Evolutionary conservation across 2,113 vertebrate species (phyloP), one percentile per base, ranked within the genome.

Genomic region (Glareola pratincola): DNA sequence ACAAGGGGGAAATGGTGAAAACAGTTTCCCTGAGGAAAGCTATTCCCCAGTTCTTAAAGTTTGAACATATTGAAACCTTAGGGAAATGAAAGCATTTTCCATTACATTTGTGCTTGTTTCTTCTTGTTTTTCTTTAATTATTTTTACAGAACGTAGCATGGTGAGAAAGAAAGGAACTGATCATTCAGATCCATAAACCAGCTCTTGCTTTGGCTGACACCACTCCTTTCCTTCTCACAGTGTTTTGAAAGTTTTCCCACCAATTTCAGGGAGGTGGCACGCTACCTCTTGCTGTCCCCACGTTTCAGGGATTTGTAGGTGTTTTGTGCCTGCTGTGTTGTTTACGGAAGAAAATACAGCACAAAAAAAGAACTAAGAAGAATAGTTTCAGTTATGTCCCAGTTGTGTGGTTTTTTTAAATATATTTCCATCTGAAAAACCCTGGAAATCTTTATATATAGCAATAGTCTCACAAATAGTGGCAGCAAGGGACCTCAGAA

Each of bases 21-120:
- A 86, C 64, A 72, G 36, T 78, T 91, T 95, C 91, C 86, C 91
- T 56, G 32, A 84, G 73, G 94, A 95, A 95, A 92, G 66, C 50
- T 86, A 79, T 90, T 97, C 77, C 77, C 80, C 12, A 39, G 62
- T 69, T 94, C 66, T 87, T 85, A 79, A 73, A 92, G 45, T 76
- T 91, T 57, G 37, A 95, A 63, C 29, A 76, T 89, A 91, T 84
- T 0, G 0, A 93, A 96, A 89, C 36, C 47, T 79, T 69, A 79
- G 53, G 53, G 74, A 91, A 37, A 82, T 73, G 3, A 95, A 94
- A 95, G 26, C 27, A 73, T 92, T 91, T 96, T 95, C 80, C 45
- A 69, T 91, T 89, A 82, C 29, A 85, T 62, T 92, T 90, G 11
- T 87, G 69, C 45, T 85, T 95, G n/a, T 39, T 75, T 84, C 20